Conservation (phyloP, 35 echinoderm and acorn worm genomes). For the Holothuria glaberrima region DNA sequence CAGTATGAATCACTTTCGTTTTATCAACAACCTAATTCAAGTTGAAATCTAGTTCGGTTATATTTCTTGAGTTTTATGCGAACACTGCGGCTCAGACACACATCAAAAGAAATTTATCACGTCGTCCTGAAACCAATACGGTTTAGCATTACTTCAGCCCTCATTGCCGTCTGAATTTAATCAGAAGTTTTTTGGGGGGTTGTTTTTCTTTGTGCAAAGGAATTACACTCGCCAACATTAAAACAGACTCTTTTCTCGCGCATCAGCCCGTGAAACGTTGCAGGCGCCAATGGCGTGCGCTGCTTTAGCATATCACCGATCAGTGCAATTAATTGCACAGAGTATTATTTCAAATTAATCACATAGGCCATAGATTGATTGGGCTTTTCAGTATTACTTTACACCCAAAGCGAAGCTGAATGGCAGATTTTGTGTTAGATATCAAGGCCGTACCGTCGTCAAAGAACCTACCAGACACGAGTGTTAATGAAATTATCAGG, state of each 20-base stretch:
- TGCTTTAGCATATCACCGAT: not conserved
- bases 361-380: not conserved
- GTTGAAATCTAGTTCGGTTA: not conserved
- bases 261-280: slow-evolving; percentile 36
- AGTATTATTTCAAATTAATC: slow-evolving; percentile 35
- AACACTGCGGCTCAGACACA: not conserved
- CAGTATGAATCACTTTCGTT: not conserved
- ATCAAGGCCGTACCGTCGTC: not conserved
- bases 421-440: not conserved
- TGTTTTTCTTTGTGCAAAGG: not conserved
- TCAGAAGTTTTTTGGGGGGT: slow-evolving; percentile 4
- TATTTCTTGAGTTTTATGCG: not conserved
- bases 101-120: not conserved
- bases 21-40: not conserved
- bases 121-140: not conserved
- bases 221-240: not conserved
- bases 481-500: not conserved
- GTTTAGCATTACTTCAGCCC: slow-evolving; percentile 8
- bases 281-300: slow-evolving; percentile 27
- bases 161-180: slow-evolving; percentile 26
- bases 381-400: not conserved
- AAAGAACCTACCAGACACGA: not conserved
- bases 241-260: slow-evolving; percentile 36
- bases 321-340: not conserved
- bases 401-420: not conserved